Conservation (phyloP, 2,888 invertebrate species). For the Ceramica pisi region DNA sequence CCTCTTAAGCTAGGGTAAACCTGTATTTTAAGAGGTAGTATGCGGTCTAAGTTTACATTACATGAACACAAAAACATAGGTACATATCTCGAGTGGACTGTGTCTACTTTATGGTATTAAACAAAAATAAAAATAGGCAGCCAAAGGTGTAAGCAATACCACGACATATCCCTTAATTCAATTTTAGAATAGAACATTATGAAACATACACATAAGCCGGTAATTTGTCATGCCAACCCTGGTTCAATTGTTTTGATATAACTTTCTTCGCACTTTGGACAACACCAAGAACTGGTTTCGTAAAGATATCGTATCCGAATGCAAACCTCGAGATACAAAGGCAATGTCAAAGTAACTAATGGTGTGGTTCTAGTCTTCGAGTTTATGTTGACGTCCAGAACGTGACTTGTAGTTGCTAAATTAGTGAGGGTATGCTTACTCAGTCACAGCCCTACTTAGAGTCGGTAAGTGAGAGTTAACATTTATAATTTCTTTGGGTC, state of each 20-base stretch:
- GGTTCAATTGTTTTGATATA: conserved; percentile 34
- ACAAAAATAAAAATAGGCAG: too few species aligned
- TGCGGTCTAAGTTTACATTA: too few species aligned
- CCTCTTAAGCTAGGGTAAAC: too few species aligned
- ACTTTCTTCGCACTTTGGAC: conserved; percentile 56
- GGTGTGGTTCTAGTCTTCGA: conserved; percentile 21
- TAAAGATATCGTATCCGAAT: conserved; percentile 31
- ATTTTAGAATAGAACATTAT: conserved; percentile 5
- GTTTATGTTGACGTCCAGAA: conserved; percentile 29
- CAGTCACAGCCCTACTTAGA: background rate
- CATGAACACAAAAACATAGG: too few species aligned
- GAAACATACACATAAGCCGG: conserved; percentile 8
- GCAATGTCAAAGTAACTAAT: conserved; percentile 52
- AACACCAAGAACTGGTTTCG: conserved; percentile 45
- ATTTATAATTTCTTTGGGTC: too few species aligned
- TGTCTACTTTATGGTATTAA: too few species aligned
- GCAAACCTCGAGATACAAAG: conserved; percentile 31
- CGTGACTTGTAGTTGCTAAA: conserved; percentile 26
- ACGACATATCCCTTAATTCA: background rate
- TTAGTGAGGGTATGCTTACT: background rate
- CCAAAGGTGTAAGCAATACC: background rate
- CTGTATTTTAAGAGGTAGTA: too few species aligned
- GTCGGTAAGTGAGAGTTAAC: background rate
- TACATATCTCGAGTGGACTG: too few species aligned
- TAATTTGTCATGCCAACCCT: conserved; percentile 18